These are phyloP conservation scores for Gonioctena quinquepunctata DNA, from an alignment of 1,140 invertebrate genomes.

Conservation along the genomic window DNA sequence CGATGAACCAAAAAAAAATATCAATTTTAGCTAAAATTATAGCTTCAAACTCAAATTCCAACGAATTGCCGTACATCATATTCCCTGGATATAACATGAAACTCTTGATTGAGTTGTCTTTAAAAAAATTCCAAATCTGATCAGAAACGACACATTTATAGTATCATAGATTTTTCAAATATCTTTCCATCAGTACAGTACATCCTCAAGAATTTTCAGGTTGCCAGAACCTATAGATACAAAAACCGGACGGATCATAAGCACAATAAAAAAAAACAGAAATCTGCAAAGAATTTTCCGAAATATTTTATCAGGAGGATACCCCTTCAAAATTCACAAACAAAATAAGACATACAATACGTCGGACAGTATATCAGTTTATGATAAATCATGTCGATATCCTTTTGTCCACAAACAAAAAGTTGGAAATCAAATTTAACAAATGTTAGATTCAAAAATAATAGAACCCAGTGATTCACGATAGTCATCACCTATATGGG, in stretches of 20 bases:
- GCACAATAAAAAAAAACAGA: not conserved
- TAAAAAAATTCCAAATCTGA: no score
- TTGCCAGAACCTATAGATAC: no score
- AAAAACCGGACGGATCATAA: not conserved
- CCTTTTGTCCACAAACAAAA: not conserved
- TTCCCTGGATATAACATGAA: slow-evolving; percentile 1
- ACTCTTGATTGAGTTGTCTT: no score
- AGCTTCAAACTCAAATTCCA: not conserved
- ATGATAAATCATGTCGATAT: not conserved
- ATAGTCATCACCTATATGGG: no score
- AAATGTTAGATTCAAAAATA: not conserved
- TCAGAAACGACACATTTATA: no score
- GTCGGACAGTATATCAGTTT: no score
- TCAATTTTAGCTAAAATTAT: not conserved
- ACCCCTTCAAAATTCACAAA: not conserved
- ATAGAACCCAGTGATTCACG: no score
- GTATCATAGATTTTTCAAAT: no score
- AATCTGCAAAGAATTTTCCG: not conserved
- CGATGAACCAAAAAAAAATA: not conserved
- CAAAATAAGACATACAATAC: no score
- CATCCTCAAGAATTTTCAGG: no score
- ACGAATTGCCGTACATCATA: slow-evolving; percentile 3
- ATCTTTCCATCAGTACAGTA: no score
- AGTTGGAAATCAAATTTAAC: not conserved
- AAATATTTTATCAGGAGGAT: not conserved